Evolutionary conservation across 2,113 vertebrate species (phyloP).

Genomic region (Castor canadensis): DNA sequence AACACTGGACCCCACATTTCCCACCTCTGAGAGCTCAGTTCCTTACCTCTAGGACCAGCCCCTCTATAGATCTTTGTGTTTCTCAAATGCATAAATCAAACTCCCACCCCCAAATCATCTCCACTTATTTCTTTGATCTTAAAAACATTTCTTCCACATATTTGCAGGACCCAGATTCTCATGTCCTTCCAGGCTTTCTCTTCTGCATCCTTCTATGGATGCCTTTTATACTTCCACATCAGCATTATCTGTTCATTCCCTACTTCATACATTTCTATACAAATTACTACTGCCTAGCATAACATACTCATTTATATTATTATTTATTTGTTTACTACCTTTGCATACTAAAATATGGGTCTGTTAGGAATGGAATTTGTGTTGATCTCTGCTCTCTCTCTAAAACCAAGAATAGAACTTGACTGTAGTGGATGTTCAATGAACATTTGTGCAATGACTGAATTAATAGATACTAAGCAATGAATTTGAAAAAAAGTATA

Average conservation of each 20-base stretch:
- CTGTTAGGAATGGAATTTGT: neutral
- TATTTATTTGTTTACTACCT: neutral
- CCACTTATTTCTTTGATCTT: neutral
- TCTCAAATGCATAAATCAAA: neutral
- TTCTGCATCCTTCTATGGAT: neutral
- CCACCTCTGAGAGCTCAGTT: no score
- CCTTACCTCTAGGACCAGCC: neutral
- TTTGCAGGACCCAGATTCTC: neutral
- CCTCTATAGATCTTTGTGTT: neutral
- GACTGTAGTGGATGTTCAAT: neutral
- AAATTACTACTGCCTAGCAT: neutral
- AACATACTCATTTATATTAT: neutral
- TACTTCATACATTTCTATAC: neutral
- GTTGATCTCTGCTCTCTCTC: neutral
- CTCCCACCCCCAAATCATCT: rapidly evolving
- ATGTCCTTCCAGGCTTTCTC: neutral
- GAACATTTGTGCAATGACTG: neutral
- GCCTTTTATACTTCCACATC: neutral
- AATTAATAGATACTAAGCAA: neutral
- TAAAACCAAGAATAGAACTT: neutral
- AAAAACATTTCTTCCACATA: neutral
- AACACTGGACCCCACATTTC: neutral
- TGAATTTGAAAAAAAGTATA: neutral
- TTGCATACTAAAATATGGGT: neutral
- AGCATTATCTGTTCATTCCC: neutral